A percentile compares a stretch with the other conserved stretches of the same genome.
Evolutionary conservation across 2,113 vertebrate species (phyloP).

Genomic region (Tachycineta bicolor): DNA sequence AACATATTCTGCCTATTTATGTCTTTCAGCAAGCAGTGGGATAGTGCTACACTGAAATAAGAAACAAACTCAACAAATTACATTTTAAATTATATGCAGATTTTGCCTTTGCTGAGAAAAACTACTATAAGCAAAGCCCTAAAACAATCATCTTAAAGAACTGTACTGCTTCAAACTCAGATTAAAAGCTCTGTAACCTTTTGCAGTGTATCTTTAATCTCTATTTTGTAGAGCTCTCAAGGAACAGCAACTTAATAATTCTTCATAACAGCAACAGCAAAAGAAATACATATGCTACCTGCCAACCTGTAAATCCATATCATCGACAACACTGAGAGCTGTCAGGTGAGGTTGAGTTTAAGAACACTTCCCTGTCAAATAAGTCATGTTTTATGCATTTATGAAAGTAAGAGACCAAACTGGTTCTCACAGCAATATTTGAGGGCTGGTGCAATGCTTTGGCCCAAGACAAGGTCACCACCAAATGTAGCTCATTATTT

Average conservation of each 20-base stretch:
- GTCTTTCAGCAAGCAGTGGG: neutral
- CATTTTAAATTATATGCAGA: neutral
- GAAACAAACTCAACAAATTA: neutral
- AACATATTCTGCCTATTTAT: neutral
- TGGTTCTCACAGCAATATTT: neutral
- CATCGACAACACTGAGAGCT: neutral
- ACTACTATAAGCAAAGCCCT: neutral
- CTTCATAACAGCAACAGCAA: neutral
- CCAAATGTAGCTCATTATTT: neutral
- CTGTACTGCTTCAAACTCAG: neutral
- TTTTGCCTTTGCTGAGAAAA: neutral
- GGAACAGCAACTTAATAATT: neutral
- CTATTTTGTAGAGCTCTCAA: neutral
- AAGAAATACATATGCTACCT: neutral
- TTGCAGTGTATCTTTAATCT: slow-evolving; percentile 9
- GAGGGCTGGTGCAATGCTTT: neutral
- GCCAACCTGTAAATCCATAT: neutral
- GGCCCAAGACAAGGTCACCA: neutral
- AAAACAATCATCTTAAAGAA: neutral
- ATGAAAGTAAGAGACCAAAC: neutral
- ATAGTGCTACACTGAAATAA: neutral
- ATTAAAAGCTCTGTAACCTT: neutral
- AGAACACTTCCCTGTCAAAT: neutral
- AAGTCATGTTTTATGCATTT: neutral
- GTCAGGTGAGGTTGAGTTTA: neutral